These are phyloP conservation scores for Phyllostomus discolor DNA, from an alignment of 2,113 vertebrate species.

Conservation along the genomic window DNA sequence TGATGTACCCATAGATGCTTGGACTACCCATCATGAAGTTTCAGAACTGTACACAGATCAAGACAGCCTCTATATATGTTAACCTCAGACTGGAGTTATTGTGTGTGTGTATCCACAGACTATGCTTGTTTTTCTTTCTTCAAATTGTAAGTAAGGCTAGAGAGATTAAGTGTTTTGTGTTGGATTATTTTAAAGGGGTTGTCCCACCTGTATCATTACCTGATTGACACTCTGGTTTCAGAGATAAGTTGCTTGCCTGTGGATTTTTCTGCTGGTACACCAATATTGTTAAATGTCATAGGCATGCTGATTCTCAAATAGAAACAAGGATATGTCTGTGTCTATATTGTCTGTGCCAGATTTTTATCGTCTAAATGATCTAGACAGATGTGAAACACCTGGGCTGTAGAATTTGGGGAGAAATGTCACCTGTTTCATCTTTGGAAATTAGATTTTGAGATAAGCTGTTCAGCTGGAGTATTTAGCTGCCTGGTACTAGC, in stretches of 20 bases:
- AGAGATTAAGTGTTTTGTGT: background rate
- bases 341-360: background rate
- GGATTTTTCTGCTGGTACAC: background rate
- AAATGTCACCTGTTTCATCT: background rate
- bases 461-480: background rate
- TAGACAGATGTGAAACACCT: background rate
- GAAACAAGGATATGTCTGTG: background rate
- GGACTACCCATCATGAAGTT: background rate
- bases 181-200: background rate
- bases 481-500: background rate
- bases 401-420: background rate
- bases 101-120: fast-evolving
- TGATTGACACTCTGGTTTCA: background rate
- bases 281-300: background rate
- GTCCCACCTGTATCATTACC: background rate
- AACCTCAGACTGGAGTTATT: background rate
- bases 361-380: background rate
- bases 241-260: background rate
- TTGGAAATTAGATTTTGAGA: background rate
- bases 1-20: background rate
- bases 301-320: background rate
- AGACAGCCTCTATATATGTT: background rate
- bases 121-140: background rate
- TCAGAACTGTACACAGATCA: background rate
- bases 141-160: background rate